Base-by-base conservation (phyloP, 2,797 vertebrate species). In the Acrocephalus scirpaceus region DNA sequence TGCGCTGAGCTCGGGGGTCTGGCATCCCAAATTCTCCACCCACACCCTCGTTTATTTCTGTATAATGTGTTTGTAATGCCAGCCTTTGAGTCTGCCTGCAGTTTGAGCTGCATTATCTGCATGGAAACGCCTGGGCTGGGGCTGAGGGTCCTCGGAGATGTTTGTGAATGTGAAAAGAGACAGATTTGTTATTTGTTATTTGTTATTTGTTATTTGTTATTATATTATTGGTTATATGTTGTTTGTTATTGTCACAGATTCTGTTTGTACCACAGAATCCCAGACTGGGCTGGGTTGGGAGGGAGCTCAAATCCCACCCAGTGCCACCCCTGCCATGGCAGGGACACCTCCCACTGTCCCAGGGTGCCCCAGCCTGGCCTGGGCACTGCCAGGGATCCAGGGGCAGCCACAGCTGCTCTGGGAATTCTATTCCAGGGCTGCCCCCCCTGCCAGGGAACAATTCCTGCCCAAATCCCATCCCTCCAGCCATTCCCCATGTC, bases 221-320 rank as follows among this genome's bases (percentile, higher is more conserved):
- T 42, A 42, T 42, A 42, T 42, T 42, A 38, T 42, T 42, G 13
- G 40, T 42, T 42, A 42, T 42, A 42, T 42, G 40, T 42, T 42
- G 16, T 42, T 38, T 38, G 38, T 38, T 38, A 38, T 38, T 44
- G 17, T 18, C 18, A 44, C 44, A 44, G 44, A 44, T 44, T 44
- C n/a, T 40, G 25, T 11, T 27, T 4, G 9, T 23, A 3, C 3
- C 45, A 57, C 16, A 51, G n/a, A 8, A 4, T 5, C 22, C 51
- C 26, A 27, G 40, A 0, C 0, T 42, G 56, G 18, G 4, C 16
- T 54, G 70, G 34, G 30, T 3, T 7, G 21, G 40, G 8, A 60
- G 38, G 23, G 30, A 9, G 4, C 16, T 13, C 0, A 1, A 4
- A 54, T 0, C 25, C 1, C 34, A 5, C 0, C 69, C 34, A 3